Evolutionary conservation across 2,113 vertebrate species (phyloP).

Genomic region (Oxyura jamaicensis): DNA sequence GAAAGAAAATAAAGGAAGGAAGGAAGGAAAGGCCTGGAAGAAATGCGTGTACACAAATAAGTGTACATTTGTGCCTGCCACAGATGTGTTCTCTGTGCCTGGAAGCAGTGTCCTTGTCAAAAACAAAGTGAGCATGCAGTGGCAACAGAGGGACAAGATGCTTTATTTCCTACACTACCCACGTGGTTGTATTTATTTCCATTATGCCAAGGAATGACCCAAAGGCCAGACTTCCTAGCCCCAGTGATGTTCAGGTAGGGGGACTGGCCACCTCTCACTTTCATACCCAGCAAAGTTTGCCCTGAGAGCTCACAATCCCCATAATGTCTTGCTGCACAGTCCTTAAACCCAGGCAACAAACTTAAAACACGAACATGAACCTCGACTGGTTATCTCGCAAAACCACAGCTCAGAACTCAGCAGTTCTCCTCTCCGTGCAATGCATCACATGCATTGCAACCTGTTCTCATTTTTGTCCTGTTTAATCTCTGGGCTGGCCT

Average conservation of each 20-base stretch:
- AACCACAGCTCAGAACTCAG: background rate
- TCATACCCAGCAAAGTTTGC: background rate
- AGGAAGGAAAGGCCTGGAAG: background rate
- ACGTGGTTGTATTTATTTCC: background rate
- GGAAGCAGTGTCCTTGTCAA: background rate
- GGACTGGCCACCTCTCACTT: background rate
- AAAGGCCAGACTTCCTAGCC: background rate
- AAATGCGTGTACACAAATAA: background rate
- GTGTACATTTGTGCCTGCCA: background rate
- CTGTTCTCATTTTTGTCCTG: rapidly evolving
- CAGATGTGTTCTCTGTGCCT: no score
- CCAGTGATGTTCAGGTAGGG: background rate
- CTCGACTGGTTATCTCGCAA: background rate
- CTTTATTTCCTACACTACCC: background rate
- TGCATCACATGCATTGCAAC: background rate
- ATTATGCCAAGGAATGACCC: background rate
- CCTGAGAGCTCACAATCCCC: background rate
- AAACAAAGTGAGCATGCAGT: background rate
- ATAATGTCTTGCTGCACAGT: rapidly evolving
- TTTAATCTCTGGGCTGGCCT: background rate
- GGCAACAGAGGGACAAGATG: background rate
- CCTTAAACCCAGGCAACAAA: background rate
- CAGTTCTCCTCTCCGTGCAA: background rate
- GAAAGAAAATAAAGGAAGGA: no score
- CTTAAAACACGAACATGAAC: background rate